Evolutionary conservation across 2,113 vertebrate genomes (phyloP), one percentile per base, ranked within the genome.

Genomic region (Nycticorax nycticorax): DNA sequence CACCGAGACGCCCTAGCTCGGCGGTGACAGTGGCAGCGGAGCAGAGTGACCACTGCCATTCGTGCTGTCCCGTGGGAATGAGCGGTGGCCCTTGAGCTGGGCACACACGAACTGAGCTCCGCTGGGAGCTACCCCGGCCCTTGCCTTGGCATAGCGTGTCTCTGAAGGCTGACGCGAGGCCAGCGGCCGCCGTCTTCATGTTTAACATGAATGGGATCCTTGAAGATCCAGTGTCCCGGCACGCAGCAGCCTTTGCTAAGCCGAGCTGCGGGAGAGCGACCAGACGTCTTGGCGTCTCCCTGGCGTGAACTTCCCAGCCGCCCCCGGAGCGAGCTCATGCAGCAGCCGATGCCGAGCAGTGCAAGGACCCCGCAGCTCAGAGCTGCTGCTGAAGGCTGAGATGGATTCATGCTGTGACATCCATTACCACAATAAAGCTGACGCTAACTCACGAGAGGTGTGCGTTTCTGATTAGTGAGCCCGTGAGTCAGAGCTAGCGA

Each of bases 81-180:
- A 39, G 39, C 5, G 4, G 2, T 66, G 90, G 28, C 37, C 79
- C 53, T 23, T 1, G 68, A 63, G n/a, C 0, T 12, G 76, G 55
- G 76, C 53, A 20, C 32, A 8, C 30, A 4, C 1, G 28, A 30
- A 32, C 85, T 21, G 18, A n/a, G 64, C 59, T 47, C 48, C 1
- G 4, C 24, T 1, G 8, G 62, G 60, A 53, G 45, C 39, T 7
- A 1, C 57, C 21, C 30, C 6, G n/a, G 2, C 35, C 14, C 0
- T 28, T 30, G 2, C 35, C 12, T 20, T 63, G 63, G 3, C 27
- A 0, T 14, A 37, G 84, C 14, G 2, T 8, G 43, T 26, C 77
- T 30, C 59, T 27, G 32, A 41, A 8, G 56, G 68, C 72, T 19
- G 52, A 15, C 4, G 0, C 2, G 27, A 41, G 62, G 59, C 78